Evolutionary conservation across 2,113 vertebrate genomes (phyloP), one percentile per base, ranked within the genome.

Genomic region (Chloroceryle aenea): DNA sequence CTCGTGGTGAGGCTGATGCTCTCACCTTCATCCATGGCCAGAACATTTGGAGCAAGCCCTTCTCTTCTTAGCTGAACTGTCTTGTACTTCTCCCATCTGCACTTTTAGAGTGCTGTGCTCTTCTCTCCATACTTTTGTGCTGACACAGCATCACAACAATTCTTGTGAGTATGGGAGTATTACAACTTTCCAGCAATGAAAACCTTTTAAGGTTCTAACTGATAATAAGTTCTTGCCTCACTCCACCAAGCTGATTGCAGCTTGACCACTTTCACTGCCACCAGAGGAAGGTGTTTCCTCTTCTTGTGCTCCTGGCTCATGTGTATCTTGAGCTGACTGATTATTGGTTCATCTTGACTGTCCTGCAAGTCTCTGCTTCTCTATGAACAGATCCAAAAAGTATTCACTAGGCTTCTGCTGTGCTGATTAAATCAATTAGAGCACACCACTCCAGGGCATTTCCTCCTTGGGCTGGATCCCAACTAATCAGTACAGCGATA

Each of bases 391-490:
- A 85, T 63, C 34, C 88, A 79, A 43, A 71, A 85, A 52, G 15
- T 72, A 74, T 64, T 90, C 73, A 75, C 45, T 58, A 63, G 50
- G 47, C 25, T 87, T 81, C 17, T 56, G 52, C 38, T 89, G 52
- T 38, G 27, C 90, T 77, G 45, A 20, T 89, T 77, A 92, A 86
- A 96, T 84, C 50, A 67, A 89, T 75, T 77, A 89, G 38, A 94
- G 36, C 68, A 34, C 42, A 78, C 36, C 32, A 52, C 21, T 66
- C 67, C 26, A 7, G 59, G 66, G 38, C 48, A 69, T 74, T 50
- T 78, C 15, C 76, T 97, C 85, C 69, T 91, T 93, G 78, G 88
- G 73, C 77, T 78, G 81, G 53, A 81, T 94, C 68, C 91, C 73
- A 96, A 3, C 50, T 82, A 81, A 87, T 89, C 80, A 90, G 85